Conservation (phyloP, 2,113 vertebrate species). For the Cyrtonyx montezumae region DNA sequence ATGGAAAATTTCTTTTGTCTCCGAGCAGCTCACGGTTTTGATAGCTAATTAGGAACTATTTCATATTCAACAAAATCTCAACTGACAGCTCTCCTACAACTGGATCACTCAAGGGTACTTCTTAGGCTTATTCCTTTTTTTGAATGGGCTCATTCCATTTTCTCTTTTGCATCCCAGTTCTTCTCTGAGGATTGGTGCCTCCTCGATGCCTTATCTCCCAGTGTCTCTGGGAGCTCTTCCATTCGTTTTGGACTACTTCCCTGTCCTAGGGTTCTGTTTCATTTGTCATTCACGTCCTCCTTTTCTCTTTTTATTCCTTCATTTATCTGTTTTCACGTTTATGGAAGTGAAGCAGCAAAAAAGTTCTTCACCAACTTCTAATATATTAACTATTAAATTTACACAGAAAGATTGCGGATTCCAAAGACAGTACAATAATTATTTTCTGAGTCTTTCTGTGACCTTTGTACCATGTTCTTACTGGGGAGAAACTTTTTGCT, state of each 20-base stretch:
- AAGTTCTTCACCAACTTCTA: background rate
- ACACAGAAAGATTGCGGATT: background rate
- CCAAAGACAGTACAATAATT: background rate
- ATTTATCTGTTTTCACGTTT: background rate
- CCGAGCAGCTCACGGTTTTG: background rate
- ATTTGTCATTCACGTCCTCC: background rate
- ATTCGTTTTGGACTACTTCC: background rate
- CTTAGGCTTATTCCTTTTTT: background rate
- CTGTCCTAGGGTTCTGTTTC: background rate
- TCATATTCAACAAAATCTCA: background rate
- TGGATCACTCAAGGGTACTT: background rate
- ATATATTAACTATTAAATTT: background rate
- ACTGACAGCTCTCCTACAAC: background rate
- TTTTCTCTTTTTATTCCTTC: background rate
- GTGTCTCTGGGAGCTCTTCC: background rate
- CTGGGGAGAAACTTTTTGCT: background rate
- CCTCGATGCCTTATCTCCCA: background rate
- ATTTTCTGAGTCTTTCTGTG: background rate
- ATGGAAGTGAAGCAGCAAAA: background rate
- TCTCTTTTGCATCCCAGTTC: background rate
- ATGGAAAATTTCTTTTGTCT: background rate
- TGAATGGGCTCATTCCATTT: background rate
- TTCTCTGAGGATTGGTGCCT: background rate
- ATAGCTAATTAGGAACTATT: constrained; percentile 11
- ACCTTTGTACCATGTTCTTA: background rate